Conservation (phyloP, 1,140 invertebrate genomes). For the Eufriesea mexicana region DNA sequence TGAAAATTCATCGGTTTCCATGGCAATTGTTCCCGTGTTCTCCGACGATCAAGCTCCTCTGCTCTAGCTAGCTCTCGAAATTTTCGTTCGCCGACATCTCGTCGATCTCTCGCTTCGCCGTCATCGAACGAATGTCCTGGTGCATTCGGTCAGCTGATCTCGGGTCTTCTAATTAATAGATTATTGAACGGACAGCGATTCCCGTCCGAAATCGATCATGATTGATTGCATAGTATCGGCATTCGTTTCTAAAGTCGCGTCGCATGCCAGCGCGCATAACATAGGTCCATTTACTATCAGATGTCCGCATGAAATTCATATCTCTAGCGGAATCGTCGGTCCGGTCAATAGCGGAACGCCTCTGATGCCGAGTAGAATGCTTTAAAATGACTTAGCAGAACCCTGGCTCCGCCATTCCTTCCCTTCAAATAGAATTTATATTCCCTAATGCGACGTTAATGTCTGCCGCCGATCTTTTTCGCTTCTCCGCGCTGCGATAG, state of each 20-base stretch:
- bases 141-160: background rate
- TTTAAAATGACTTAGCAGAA: background rate
- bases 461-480: too few relatives aligned
- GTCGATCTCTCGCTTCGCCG: background rate
- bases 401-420: background rate
- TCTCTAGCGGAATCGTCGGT: constrained; percentile 4
- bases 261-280: background rate
- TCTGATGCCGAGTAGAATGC: background rate
- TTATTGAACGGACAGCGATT: background rate
- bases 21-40: background rate
- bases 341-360: too few relatives aligned
- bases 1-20: background rate
- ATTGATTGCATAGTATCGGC: constrained; percentile 13
- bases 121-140: background rate
- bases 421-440: too few relatives aligned
- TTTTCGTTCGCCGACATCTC: background rate
- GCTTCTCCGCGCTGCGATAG: too few relatives aligned
- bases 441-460: too few relatives aligned
- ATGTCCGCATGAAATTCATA: constrained; percentile 44
- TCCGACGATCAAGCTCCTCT: background rate
- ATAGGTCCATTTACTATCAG: background rate
- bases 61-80: background rate
- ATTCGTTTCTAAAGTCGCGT: constrained; percentile 20
- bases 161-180: background rate
- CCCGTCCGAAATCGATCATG: background rate